These are phyloP conservation scores for Ctenicera cuprea DNA, from an alignment of 2,888 invertebrate species.

Conservation along the genomic window DNA sequence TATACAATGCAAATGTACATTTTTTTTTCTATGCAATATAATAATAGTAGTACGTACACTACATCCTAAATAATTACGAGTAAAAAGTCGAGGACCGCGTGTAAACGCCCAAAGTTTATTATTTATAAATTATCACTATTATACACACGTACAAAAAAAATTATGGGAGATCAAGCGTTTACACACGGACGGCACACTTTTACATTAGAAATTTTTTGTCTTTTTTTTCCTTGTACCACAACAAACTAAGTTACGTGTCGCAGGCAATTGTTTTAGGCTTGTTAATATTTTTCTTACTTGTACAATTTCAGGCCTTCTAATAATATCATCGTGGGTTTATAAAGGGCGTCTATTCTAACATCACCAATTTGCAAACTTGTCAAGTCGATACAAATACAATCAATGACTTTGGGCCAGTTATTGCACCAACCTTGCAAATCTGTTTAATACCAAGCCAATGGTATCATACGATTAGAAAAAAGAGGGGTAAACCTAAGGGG, in stretches of 20 bases:
- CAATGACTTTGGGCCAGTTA: no score
- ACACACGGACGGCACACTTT: background rate
- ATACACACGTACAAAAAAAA: conserved; percentile 19
- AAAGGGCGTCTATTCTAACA: background rate
- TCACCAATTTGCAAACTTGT: no score
- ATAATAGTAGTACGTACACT: conserved; percentile 30
- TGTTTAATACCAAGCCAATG: no score
- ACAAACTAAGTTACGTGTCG: background rate
- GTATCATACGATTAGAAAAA: no score
- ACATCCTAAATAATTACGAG: conserved; percentile 24
- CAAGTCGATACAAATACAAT: no score
- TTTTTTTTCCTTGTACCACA: conserved; percentile 9
- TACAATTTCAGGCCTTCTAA: background rate
- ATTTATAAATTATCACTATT: conserved; percentile 5
- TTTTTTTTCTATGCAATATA: conserved; percentile 37
- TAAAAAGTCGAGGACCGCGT: conserved; percentile 5
- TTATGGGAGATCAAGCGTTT: conserved; percentile 7
- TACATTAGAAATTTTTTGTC: background rate
- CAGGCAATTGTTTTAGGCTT: background rate
- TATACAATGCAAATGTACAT: conserved; percentile 51
- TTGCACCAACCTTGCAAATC: no score
- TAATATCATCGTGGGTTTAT: background rate
- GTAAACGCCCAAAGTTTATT: background rate
- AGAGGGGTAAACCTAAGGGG: no score
- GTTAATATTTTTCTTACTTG: background rate